These are phyloP conservation scores for Meles meles DNA, from an alignment of 2,113 vertebrate species.

Conservation along the genomic window DNA sequence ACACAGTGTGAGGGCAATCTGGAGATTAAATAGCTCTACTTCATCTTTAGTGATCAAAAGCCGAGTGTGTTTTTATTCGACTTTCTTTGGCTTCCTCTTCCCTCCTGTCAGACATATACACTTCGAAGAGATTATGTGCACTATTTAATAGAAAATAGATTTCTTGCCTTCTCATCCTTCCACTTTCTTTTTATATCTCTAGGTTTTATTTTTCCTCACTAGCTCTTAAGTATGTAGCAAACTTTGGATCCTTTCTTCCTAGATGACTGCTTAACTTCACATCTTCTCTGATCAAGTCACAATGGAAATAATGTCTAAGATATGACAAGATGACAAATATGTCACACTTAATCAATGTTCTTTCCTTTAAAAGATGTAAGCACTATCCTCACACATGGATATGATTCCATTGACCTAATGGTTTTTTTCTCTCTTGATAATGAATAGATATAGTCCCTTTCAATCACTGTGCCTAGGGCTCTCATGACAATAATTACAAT, in stretches of 20 bases:
- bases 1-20: constrained; percentile 51
- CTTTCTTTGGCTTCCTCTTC: constrained; percentile 40
- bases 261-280: constrained; percentile 17
- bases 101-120: background rate
- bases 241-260: constrained; percentile 5
- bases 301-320: background rate
- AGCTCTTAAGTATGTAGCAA: constrained; percentile 36
- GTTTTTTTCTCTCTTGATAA: background rate
- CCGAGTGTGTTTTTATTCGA: background rate
- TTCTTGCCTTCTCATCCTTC: constrained; percentile 9
- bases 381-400: background rate
- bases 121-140: constrained; percentile 44
- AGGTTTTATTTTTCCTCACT: constrained; percentile 39
- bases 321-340: background rate
- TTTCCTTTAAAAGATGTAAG: constrained; percentile 23
- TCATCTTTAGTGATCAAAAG: constrained; percentile 1
- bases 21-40: constrained; percentile 12
- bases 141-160: constrained; percentile 57
- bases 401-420: background rate
- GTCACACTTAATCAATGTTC: background rate
- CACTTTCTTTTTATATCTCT: background rate
- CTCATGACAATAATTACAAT: background rate
- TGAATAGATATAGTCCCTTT: background rate
- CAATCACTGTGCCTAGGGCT: background rate
- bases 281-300: constrained; percentile 12